Evolutionary conservation across 1,140 invertebrate species (phyloP).

Genomic region (Lepidotrigona ventralis): DNA sequence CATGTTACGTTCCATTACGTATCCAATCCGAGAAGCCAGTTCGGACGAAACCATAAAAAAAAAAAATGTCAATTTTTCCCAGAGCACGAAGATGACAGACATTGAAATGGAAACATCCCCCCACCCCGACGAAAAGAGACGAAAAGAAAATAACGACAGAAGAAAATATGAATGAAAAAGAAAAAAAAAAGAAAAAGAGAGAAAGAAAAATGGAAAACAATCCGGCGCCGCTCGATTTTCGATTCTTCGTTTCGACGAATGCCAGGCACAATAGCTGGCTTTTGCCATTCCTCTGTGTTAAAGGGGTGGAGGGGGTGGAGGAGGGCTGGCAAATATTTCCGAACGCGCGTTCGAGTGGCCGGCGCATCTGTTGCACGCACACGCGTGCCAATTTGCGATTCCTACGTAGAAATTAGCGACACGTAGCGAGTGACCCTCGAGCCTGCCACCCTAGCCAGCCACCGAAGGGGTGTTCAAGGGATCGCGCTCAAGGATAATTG

Average conservation of each 20-base stretch:
- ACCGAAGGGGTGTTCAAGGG: constrained; percentile 17
- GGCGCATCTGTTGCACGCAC: constrained; percentile 77
- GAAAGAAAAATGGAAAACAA: constrained; percentile 12
- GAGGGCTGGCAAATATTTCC: constrained; percentile 50
- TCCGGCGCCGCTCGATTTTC: constrained; percentile 24
- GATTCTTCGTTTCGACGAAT: constrained; percentile 23
- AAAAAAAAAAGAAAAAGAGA: too few species aligned
- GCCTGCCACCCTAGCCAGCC: constrained; percentile 55
- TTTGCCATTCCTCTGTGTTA: background rate
- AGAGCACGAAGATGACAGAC: constrained; percentile 15
- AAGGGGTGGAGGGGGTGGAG: background rate
- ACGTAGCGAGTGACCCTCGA: constrained; percentile 61
- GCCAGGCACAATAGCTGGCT: constrained; percentile 1
- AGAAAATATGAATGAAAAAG: background rate
- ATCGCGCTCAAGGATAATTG: constrained; percentile 29
- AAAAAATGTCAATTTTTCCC: constrained; percentile 15
- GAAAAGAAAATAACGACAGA: background rate
- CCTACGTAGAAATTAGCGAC: constrained; percentile 73
- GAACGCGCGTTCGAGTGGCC: constrained; percentile 74
- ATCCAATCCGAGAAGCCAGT: background rate
- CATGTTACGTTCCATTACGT: constrained; percentile 11
- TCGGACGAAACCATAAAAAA: constrained; percentile 15
- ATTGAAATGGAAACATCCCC: constrained; percentile 4
- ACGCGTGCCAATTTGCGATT: constrained; percentile 74
- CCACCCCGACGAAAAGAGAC: background rate